Conservation (phyloP, 1,140 invertebrate genomes). For the Teleopsis dalmanni region DNA sequence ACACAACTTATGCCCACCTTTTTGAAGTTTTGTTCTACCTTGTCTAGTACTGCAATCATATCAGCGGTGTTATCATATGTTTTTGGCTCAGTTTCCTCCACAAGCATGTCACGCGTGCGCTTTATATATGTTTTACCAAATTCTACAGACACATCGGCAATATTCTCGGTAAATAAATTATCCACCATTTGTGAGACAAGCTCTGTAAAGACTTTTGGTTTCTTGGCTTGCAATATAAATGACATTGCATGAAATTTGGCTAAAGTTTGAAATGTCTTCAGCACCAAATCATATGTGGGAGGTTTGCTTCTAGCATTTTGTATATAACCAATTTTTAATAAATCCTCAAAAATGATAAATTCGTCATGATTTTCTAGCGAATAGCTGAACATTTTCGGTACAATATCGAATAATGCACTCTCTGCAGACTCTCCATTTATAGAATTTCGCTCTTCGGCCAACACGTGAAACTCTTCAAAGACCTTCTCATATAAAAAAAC, state of each 20-base stretch:
- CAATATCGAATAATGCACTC: slow-evolving; percentile 10
- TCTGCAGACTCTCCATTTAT: neutral
- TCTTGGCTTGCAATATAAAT: slow-evolving; percentile 18
- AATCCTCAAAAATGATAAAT: slow-evolving; percentile 28
- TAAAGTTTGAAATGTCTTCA: slow-evolving; percentile 17
- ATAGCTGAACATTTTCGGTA: slow-evolving; percentile 14
- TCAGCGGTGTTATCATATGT: neutral
- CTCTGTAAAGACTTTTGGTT: slow-evolving; percentile 14
- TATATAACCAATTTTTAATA: slow-evolving; percentile 9
- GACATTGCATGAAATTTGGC: slow-evolving; percentile 26
- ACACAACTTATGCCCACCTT: slow-evolving; percentile 18
- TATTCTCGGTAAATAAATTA: slow-evolving; percentile 21
- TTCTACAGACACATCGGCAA: slow-evolving; percentile 22
- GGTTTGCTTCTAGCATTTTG: slow-evolving; percentile 17
- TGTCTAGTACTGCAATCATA: slow-evolving; percentile 13
- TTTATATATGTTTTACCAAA: slow-evolving; percentile 25
- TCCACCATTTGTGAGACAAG: slow-evolving; percentile 17
- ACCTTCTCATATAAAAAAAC: slow-evolving; percentile 25
- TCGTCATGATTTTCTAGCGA: slow-evolving; percentile 16
- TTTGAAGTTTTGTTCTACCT: slow-evolving; percentile 21
- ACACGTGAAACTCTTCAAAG: slow-evolving; percentile 15
- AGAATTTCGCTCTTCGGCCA: neutral
- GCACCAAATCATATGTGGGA: slow-evolving; percentile 23
- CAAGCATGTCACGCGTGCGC: slow-evolving; percentile 15
- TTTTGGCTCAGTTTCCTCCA: slow-evolving; percentile 5